These are phyloP conservation scores for Nomada ruficornis DNA, from an alignment of 2,888 invertebrate species.

Conservation along the genomic window DNA sequence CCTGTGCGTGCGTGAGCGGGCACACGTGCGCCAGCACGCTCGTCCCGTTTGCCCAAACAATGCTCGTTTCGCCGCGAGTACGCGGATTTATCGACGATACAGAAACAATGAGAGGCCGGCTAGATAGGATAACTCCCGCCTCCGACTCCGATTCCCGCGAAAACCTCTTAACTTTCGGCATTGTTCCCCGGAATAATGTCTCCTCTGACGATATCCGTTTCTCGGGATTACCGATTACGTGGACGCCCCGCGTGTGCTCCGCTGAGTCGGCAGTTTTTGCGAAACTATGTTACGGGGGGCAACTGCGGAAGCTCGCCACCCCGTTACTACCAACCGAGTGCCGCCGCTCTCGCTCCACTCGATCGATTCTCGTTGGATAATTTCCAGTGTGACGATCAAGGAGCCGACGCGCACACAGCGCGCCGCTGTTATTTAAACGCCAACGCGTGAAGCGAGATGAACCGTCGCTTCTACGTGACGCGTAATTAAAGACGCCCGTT, in stretches of 20 bases:
- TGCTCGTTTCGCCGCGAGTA: conserved; percentile 63
- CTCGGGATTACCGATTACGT: conserved; percentile 38
- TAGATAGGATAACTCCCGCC: conserved; percentile 50
- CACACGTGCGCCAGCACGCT: neutral
- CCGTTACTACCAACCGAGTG: neutral
- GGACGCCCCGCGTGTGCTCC: neutral
- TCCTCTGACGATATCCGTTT: conserved; percentile 47
- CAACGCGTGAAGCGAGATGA: conserved; percentile 53
- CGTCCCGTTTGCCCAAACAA: conserved; percentile 60
- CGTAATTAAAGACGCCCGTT: conserved; percentile 53
- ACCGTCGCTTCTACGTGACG: conserved; percentile 39
- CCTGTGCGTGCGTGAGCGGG: conserved; percentile 31
- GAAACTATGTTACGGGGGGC: conserved; percentile 39
- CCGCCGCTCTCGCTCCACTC: conserved; percentile 5
- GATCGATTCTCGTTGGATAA: conserved; percentile 50
- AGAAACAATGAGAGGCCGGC: conserved; percentile 57
- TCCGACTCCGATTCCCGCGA: conserved; percentile 58
- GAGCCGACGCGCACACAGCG: conserved; percentile 28
- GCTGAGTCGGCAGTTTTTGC: conserved; percentile 11
- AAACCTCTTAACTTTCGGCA: conserved; percentile 68
- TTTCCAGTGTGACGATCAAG: conserved; percentile 62
- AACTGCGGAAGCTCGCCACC: neutral
- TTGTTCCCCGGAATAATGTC: conserved; percentile 61
- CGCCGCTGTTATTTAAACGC: conserved; percentile 47
- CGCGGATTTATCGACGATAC: conserved; percentile 70